Evolutionary conservation across 2,113 vertebrate species (phyloP).

Genomic region (Cheilinus undulatus): DNA sequence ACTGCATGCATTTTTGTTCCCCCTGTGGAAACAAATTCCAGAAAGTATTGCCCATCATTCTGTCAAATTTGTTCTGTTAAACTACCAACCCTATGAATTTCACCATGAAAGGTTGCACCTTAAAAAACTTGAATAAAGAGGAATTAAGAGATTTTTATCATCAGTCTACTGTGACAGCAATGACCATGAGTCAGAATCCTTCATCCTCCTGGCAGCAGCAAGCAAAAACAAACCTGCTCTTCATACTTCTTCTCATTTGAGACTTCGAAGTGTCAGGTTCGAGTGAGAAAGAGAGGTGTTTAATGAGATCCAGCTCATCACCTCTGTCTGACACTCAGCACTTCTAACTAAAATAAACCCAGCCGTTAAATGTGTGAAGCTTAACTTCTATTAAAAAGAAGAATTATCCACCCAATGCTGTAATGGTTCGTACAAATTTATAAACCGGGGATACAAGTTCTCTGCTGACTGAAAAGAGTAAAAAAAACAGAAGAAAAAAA

Average conservation of each 20-base stretch:
- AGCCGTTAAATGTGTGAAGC: slow-evolving; percentile 2
- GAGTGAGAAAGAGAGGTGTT: slow-evolving; percentile 36
- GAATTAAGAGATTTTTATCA: no score
- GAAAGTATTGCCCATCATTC: no score
- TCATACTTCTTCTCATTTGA: no score
- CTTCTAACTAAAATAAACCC: slow-evolving; percentile 32
- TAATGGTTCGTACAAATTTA: not conserved
- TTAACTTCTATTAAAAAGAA: not conserved
- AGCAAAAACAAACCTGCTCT: not conserved
- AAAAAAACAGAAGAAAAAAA: not conserved
- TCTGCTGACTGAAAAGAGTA: not conserved
- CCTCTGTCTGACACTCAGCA: slow-evolving; percentile 5
- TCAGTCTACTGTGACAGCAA: no score
- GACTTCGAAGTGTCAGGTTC: not conserved
- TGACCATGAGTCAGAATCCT: no score
- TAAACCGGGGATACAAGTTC: not conserved
- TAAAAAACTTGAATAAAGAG: no score
- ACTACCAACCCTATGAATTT: no score
- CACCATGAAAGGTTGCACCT: no score
- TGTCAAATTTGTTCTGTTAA: no score
- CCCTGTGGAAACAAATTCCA: no score
- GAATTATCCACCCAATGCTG: not conserved
- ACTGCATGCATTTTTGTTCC: no score
- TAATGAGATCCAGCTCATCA: not conserved
- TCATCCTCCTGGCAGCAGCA: not conserved